A percentile compares a stretch with the other conserved stretches of the same genome.
Conservation (phyloP, 1,140 invertebrate genomes). For the Drosophila jambulina region DNA sequence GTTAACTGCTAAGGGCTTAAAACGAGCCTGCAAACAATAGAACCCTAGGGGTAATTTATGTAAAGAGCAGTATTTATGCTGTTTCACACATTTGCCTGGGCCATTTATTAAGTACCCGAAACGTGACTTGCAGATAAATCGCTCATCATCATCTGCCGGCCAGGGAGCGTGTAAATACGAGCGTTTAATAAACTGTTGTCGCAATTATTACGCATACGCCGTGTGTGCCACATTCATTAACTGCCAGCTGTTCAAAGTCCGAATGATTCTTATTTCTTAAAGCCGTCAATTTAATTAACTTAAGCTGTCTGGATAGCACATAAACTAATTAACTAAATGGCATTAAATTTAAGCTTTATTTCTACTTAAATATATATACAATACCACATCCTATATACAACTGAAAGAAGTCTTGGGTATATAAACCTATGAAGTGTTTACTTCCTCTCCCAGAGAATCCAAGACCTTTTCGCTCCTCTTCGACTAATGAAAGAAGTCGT, state of each 20-base stretch:
- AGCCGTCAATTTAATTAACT: slow-evolving; percentile 16
- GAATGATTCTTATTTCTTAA: slow-evolving; percentile 19
- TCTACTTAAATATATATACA: neutral
- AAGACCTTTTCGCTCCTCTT: neutral
- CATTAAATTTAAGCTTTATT: neutral
- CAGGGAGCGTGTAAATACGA: slow-evolving; percentile 52
- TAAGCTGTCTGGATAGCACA: neutral
- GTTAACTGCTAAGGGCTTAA: slow-evolving; percentile 52
- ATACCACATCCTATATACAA: neutral
- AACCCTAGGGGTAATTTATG: slow-evolving; percentile 46
- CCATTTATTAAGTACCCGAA: slow-evolving; percentile 62
- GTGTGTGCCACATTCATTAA: slow-evolving; percentile 52
- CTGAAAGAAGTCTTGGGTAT: too few species aligned
- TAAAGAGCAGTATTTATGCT: slow-evolving; percentile 60
- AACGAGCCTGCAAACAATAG: slow-evolving; percentile 45
- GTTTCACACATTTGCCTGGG: slow-evolving; percentile 58
- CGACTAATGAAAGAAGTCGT: slow-evolving; percentile 14
- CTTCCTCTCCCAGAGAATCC: too few species aligned
- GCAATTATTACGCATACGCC: slow-evolving; percentile 61
- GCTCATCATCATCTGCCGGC: slow-evolving; percentile 40
- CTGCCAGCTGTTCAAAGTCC: slow-evolving; percentile 39
- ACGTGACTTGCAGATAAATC: slow-evolving; percentile 63
- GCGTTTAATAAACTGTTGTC: slow-evolving; percentile 60
- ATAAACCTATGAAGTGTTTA: too few species aligned
- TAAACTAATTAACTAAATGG: neutral